Conservation (phyloP, 30 jellyfish, hydroid and myxozoan genomes). For the Cassiopea xamachana region DNA sequence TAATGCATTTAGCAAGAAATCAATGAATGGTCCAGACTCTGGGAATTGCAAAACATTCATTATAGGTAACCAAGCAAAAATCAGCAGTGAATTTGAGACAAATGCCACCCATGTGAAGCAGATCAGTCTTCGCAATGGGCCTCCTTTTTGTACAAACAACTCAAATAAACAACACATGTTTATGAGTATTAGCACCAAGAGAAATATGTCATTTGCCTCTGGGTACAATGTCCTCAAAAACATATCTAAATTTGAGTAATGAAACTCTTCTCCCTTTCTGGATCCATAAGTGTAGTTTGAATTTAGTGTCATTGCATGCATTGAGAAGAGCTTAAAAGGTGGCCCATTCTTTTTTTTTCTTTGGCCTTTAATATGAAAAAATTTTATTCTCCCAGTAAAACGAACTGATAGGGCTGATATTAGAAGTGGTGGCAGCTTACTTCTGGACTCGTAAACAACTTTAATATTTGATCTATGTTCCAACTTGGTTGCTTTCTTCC, state of each 20-base stretch:
- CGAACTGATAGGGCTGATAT: constrained; percentile 88
- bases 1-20: constrained; percentile 63
- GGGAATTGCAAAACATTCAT: constrained; percentile 79
- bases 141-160: constrained; percentile 90
- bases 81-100: constrained; percentile 68
- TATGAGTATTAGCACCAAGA: constrained; percentile 58
- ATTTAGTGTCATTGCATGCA: constrained; percentile 34
- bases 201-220: constrained; percentile 90
- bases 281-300: constrained; percentile 84
- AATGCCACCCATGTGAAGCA: constrained; percentile 82
- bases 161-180: constrained; percentile 92
- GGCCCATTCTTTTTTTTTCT: constrained; percentile 1
- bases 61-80: constrained; percentile 87
- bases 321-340: neutral
- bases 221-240: constrained; percentile 92
- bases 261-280: constrained; percentile 74
- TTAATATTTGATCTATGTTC: constrained; percentile 27
- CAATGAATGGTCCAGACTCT: constrained; percentile 80
- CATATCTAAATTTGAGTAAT: constrained; percentile 75
- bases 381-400: constrained; percentile 90
- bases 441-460: constrained; percentile 54
- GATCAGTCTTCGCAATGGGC: constrained; percentile 86
- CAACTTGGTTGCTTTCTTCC: neutral
- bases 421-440: constrained; percentile 71
- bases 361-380: constrained; percentile 64